These are phyloP conservation scores for Varanus salvator DNA, from an alignment of 2,113 vertebrate species.

Conservation along the genomic window DNA sequence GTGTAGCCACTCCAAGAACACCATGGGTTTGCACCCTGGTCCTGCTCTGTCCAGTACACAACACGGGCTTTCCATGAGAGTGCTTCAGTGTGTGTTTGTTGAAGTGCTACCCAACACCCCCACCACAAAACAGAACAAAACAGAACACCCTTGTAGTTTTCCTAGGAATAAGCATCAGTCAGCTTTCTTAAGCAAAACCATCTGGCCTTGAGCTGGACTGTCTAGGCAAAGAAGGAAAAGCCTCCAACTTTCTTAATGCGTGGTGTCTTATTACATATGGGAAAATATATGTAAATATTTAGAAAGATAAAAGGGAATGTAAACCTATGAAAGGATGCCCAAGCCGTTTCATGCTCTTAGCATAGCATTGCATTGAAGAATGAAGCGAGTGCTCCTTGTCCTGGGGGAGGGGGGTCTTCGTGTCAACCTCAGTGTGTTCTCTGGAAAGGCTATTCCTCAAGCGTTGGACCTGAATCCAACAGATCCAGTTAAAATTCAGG, in stretches of 20 bases:
- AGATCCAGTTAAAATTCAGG: not conserved
- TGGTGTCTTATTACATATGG: conserved; percentile 52
- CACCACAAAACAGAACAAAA: too few species aligned
- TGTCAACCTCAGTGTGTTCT: not conserved
- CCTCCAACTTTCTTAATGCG: conserved; percentile 44
- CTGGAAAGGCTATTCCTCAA: conserved; percentile 17
- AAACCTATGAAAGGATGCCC: not conserved
- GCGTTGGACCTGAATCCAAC: too few species aligned
- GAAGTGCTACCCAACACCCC: conserved; percentile 50
- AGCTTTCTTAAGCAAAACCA: conserved; percentile 64
- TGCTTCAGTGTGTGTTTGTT: conserved; percentile 65
- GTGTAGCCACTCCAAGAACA: too few species aligned
- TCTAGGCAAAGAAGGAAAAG: conserved; percentile 38
- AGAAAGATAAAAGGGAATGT: conserved; percentile 18
- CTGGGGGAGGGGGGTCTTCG: not conserved
- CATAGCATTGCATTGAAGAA: not conserved
- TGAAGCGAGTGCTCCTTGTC: not conserved
- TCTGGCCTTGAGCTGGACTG: conserved; percentile 62
- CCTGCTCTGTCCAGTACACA: too few species aligned
- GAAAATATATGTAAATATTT: conserved; percentile 9
- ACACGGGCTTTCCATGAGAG: conserved; percentile 21
- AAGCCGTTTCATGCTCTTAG: not conserved
- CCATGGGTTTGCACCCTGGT: too few species aligned
- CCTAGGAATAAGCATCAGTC: conserved; percentile 59
- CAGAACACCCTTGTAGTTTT: conserved; percentile 31